phyloP scores from a whole-genome alignment of 2,797 vertebrate species.

The Ceryle rudis region DNA sequence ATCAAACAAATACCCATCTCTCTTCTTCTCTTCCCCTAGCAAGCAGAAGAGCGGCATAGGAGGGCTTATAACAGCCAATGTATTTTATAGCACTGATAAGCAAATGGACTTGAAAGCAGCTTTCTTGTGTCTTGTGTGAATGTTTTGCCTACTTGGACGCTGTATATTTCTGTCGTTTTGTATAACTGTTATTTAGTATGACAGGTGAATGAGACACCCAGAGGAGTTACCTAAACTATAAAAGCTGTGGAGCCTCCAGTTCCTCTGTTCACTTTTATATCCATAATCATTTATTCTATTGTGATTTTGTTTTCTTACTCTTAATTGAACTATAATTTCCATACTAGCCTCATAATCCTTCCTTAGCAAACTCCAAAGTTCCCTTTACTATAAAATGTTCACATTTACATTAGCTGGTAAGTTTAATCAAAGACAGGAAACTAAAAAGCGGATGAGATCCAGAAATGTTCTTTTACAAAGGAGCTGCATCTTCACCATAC shows the following conservation, averaged over 20 bases:
- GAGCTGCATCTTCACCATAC: not conserved
- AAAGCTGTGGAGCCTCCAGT: not conserved
- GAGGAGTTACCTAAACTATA: not conserved
- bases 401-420: not conserved
- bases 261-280: not conserved
- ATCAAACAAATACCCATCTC: not conserved
- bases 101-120: not conserved
- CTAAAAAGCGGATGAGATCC: not conserved
- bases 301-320: not conserved
- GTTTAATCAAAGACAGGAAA: not conserved
- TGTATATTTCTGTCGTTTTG: not conserved
- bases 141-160: not conserved
- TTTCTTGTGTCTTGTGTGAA: not conserved
- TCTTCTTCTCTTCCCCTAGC: not conserved
- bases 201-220: not conserved
- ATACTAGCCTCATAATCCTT: not conserved
- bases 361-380: not conserved
- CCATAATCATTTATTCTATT: not conserved
- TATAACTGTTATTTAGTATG: not conserved
- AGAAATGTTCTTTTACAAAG: not conserved
- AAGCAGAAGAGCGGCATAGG: not conserved
- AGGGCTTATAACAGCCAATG: fast-evolving
- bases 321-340: not conserved
- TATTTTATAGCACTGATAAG: not conserved
- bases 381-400: not conserved